Base-by-base conservation (phyloP, 1,140 invertebrate species). In the Pygmarrhopalites habei region DNA sequence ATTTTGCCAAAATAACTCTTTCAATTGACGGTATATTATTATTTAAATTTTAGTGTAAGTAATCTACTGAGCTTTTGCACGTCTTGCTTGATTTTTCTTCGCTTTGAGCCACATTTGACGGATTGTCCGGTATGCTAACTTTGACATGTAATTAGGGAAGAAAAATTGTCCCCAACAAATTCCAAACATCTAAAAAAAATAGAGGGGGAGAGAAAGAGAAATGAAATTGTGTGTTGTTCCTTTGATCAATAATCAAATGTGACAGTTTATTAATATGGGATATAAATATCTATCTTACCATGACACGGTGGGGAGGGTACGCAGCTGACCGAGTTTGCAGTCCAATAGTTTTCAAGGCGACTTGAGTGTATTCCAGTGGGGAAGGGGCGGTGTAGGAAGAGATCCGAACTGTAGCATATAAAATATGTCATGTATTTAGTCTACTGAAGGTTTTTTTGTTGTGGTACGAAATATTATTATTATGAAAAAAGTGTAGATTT, bases 361-460 rank as follows among this genome's bases (percentile, higher is more conserved):
- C 80, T 55, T 82, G 79, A 3, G 94, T 92, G 77, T 85, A 97
- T 15, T 79, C 81, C 1, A 84, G 79, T 0, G 92, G 84, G 0
- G 83, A 83, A 0, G 92, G 93, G 15, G 86, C 86, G 77, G 90
- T 85, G 74, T 88, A 81, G 1, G 84, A 85, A n/a, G 88, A 77
- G 66, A 82, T 84, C 35, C 83, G 83, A 59, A 95, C n/a, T n/a
- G n/a, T n/a, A n/a, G n/a, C n/a, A n/a, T n/a, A n/a, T n/a, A n/a
- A n/a, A n/a, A n/a, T n/a, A n/a, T n/a, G n/a, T n/a, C n/a, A n/a
- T n/a, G n/a, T n/a, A n/a, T n/a, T n/a, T n/a, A n/a, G n/a, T n/a
- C n/a, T n/a, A n/a, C n/a, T n/a, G n/a, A n/a, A n/a, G n/a, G n/a
- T n/a, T n/a, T n/a, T n/a, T n/a, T n/a, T n/a, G n/a, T n/a, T n/a